A percentile compares a stretch with the other conserved stretches of the same genome.
These are phyloP conservation scores for Drosophila helvetica DNA, from an alignment of 2,888 invertebrate species.

Conservation along the genomic window DNA sequence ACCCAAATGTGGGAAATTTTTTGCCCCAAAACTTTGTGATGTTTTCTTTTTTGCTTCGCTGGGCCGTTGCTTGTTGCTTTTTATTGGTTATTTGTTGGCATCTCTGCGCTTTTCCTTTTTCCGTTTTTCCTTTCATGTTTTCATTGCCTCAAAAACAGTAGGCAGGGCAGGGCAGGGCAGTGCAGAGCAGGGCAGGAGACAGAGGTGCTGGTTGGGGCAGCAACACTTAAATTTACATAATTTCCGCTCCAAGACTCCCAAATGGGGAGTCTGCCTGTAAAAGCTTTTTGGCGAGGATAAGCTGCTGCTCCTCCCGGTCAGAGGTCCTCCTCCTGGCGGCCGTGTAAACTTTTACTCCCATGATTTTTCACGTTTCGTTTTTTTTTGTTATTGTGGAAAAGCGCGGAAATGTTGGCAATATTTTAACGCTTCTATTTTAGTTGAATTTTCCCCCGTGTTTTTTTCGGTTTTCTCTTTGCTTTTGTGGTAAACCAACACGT, in stretches of 20 bases:
- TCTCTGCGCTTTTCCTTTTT: conserved; percentile 45
- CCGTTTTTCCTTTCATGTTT: conserved; percentile 77
- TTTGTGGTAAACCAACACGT: conserved; percentile 47
- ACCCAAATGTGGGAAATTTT: conserved; percentile 74
- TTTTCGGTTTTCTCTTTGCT: conserved; percentile 30
- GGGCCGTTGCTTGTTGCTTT: conserved; percentile 67
- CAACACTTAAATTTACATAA: conserved; percentile 81
- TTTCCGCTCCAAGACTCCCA: conserved; percentile 77
- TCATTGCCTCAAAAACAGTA: conserved; percentile 76
- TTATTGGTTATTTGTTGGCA: conserved; percentile 56
- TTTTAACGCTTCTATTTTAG: conserved; percentile 71
- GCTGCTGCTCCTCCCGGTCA: conserved; percentile 39
- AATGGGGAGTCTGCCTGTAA: conserved; percentile 73
- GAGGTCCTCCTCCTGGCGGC: conserved; percentile 26
- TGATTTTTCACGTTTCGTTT: conserved; percentile 24
- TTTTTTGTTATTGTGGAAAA: conserved; percentile 10
- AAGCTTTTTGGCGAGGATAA: conserved; percentile 41
- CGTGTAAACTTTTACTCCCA: conserved; percentile 56
- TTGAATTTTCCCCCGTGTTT: conserved; percentile 53
- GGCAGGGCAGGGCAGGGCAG: conserved; percentile 13
- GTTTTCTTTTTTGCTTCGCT: conserved; percentile 36
- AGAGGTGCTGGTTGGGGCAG: conserved; percentile 16
- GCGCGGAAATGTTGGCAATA: conserved; percentile 56
- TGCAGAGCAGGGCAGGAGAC: too few species aligned
- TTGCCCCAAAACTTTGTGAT: conserved; percentile 48